Conservation (phyloP, 2,797 vertebrate genomes). For the Typhlichthys subterraneus region DNA sequence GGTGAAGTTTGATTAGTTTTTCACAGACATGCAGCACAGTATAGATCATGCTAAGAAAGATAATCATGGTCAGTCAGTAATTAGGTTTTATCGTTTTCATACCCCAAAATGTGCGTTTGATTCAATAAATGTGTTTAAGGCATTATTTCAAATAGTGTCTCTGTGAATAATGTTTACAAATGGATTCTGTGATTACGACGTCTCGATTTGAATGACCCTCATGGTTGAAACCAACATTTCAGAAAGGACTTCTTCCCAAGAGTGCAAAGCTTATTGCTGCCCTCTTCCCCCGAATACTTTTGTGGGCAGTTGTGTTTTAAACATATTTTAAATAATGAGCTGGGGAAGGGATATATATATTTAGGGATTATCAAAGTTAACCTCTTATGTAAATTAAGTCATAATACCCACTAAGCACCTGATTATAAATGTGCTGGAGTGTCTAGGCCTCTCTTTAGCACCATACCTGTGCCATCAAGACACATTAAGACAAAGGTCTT, state of each 20-base stretch:
- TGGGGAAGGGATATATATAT: too few relatives aligned
- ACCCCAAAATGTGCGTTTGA: constrained; percentile 17
- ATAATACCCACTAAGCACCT: too few relatives aligned
- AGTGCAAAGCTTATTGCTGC: too few relatives aligned
- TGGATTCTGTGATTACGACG: background rate
- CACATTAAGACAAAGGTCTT: constrained; percentile 1
- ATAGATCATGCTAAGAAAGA: background rate
- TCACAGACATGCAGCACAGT: background rate
- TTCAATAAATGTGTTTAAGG: constrained; percentile 9
- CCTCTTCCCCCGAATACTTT: too few relatives aligned
- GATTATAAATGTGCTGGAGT: too few relatives aligned
- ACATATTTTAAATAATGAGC: too few relatives aligned
- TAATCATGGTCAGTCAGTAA: background rate
- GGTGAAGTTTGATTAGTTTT: constrained; percentile 1
- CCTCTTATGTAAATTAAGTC: too few relatives aligned
- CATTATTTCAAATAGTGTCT: background rate
- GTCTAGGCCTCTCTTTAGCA: too few relatives aligned
- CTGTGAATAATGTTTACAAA: constrained; percentile 7
- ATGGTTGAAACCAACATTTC: too few relatives aligned
- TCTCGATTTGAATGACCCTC: background rate
- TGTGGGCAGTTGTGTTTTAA: too few relatives aligned
- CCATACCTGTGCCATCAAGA: constrained; percentile 7
- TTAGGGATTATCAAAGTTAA: too few relatives aligned
- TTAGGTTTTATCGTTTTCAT: background rate
- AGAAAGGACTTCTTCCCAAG: too few relatives aligned